Evolutionary conservation across 2,113 vertebrate genomes (phyloP).

Genomic region (Lipophrys pholis): DNA sequence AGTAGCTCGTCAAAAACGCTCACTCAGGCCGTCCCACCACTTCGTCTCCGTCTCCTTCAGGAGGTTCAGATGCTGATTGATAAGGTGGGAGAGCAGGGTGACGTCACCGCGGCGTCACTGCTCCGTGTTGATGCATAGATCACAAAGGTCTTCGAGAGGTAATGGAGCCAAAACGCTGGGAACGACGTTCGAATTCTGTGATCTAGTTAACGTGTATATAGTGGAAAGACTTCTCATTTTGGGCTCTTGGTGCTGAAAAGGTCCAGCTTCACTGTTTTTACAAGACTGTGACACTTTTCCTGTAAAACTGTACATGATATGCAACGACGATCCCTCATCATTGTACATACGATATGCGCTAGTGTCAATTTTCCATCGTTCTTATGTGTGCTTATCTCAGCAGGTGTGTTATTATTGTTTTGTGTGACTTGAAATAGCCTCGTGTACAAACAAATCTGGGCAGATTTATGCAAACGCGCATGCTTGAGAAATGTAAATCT

Average conservation of each 20-base stretch:
- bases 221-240: not conserved
- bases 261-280: constrained; percentile 5
- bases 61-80: constrained; percentile 14
- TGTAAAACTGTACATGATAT: constrained; percentile 1
- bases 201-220: not conserved
- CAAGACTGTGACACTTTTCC: not conserved
- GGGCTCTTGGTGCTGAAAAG: constrained; percentile 16
- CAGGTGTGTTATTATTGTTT: not conserved
- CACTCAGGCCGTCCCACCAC: constrained; percentile 6
- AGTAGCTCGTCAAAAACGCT: constrained; percentile 43
- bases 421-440: constrained; percentile 30
- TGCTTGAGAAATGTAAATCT: constrained; percentile 37
- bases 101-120: not conserved
- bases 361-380: constrained; percentile 35
- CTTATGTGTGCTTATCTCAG: constrained; percentile 16
- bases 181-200: constrained; percentile 14
- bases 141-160: constrained; percentile 23
- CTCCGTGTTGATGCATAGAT: constrained; percentile 44
- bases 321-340: too few species aligned
- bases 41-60: not conserved
- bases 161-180: constrained; percentile 36
- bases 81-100: constrained; percentile 3
- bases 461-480: constrained; percentile 48
- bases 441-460: not conserved
- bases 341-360: not conserved